Evolutionary conservation across 1,140 invertebrate genomes (phyloP).

Genomic region (Eriosoma lanigerum): DNA sequence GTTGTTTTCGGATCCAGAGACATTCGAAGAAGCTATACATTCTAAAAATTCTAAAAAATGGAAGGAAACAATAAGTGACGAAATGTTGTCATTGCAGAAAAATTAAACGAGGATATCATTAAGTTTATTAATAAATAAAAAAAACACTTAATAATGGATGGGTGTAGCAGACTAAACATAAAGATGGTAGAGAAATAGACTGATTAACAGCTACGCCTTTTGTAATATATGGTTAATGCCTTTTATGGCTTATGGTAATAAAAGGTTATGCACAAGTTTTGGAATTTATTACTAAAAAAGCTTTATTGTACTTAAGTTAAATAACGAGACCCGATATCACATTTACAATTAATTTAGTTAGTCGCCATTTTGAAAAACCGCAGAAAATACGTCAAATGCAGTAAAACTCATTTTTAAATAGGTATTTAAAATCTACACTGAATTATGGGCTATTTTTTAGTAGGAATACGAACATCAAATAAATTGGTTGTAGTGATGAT

Average conservation of each 20-base stretch:
- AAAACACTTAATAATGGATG: slow-evolving; percentile 57
- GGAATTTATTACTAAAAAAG: slow-evolving; percentile 57
- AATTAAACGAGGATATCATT: no score
- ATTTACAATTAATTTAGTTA: slow-evolving; percentile 57
- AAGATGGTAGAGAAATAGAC: slow-evolving; percentile 55
- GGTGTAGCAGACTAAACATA: slow-evolving; percentile 58
- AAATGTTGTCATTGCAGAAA: slow-evolving; percentile 57
- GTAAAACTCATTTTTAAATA: slow-evolving; percentile 54
- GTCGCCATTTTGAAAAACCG: slow-evolving; percentile 55
- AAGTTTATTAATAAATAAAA: no score
- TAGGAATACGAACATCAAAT: slow-evolving; percentile 6
- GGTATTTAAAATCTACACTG: slow-evolving; percentile 56
- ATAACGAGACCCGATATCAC: slow-evolving; percentile 58
- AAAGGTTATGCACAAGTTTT: slow-evolving; percentile 58
- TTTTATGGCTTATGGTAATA: no score
- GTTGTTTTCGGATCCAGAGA: background rate
- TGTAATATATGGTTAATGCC: no score
- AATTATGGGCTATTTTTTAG: slow-evolving; percentile 52
- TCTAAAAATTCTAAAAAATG: background rate
- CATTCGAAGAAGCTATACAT: background rate
- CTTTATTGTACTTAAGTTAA: slow-evolving; percentile 57
- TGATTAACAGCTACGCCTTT: slow-evolving; percentile 58
- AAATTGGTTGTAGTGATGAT: slow-evolving; percentile 54
- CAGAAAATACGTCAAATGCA: slow-evolving; percentile 54
- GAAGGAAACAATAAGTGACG: slow-evolving; percentile 57